Conservation (phyloP, 1,140 invertebrate species). For the Bombus waltoni region DNA sequence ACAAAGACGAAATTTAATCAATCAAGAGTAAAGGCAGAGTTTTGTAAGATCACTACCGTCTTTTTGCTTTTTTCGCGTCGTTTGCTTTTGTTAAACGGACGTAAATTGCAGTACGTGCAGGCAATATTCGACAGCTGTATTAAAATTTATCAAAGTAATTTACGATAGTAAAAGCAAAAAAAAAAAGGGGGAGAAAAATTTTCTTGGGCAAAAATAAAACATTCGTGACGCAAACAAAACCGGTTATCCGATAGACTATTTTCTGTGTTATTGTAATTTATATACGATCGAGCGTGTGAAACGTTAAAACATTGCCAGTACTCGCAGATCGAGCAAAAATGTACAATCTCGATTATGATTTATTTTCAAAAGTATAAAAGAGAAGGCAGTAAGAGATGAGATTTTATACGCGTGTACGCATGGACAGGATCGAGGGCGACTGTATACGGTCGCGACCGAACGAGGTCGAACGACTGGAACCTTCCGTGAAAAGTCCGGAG, state of each 20-base stretch:
- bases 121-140: background rate
- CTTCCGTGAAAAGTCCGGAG: constrained; percentile 44
- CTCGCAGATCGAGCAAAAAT: background rate
- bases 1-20: background rate
- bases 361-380: background rate
- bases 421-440: constrained; percentile 48
- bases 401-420: constrained; percentile 5
- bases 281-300: background rate
- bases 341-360: background rate
- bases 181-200: background rate
- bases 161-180: background rate
- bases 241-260: background rate
- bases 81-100: background rate
- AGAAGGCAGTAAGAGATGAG: background rate
- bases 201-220: background rate
- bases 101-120: background rate
- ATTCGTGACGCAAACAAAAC: constrained; percentile 21
- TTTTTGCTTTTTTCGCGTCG: background rate
- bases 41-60: background rate
- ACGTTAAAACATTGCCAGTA: too few species aligned
- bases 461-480: constrained; percentile 69
- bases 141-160: background rate
- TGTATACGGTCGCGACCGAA: constrained; percentile 48
- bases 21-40: background rate
- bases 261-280: background rate